Percentiles rank a stretch among this genome's conserved stretches.
Conservation (phyloP, 2,113 vertebrate species). For the Crypturellus undulatus region DNA sequence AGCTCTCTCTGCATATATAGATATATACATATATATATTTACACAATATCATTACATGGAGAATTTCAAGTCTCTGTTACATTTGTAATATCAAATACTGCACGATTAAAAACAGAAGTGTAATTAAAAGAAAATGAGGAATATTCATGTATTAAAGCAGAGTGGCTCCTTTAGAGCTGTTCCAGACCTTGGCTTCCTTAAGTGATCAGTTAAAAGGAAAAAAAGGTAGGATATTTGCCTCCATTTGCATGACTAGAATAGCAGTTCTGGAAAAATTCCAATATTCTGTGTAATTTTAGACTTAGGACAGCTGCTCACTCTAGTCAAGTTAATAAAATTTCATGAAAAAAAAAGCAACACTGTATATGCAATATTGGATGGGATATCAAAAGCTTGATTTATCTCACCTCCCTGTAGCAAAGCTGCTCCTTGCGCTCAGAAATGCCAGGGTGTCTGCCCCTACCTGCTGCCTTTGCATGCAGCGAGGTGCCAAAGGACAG, state of each 20-base stretch:
- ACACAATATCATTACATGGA: not conserved
- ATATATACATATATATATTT: not conserved
- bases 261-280: slow-evolving; percentile 10
- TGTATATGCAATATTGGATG: not conserved
- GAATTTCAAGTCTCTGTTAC: not conserved
- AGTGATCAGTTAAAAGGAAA: not conserved
- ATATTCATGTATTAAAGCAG: not conserved
- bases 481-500: not conserved
- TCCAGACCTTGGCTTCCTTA: not conserved
- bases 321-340: slow-evolving; percentile 14
- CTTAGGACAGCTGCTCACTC: not conserved
- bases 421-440: not conserved
- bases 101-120: not conserved
- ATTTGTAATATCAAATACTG: not conserved
- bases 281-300: not conserved
- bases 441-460: not conserved
- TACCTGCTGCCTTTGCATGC: not conserved
- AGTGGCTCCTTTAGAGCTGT: not conserved
- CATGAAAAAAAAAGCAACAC: not conserved
- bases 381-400: not conserved
- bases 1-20: not conserved
- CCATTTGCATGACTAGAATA: not conserved
- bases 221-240: not conserved
- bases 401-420: not conserved
- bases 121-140: not conserved